Conservation (phyloP, 2,113 vertebrate species). For the human (Homo sapiens) region GRCh38 chr11:95006001-95006500, state of each 20-base stretch:
- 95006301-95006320: background rate
- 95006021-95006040: background rate
- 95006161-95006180: background rate
- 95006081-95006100: background rate
- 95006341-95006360: background rate
- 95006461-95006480: too few species aligned
- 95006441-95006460: too few species aligned
- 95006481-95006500: too few species aligned
- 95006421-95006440: too few species aligned
- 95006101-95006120: background rate
- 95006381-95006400: background rate
- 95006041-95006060: background rate
- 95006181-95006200: background rate
- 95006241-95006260: background rate
- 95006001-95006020: background rate
- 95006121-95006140: background rate
- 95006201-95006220: background rate
- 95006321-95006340: background rate
- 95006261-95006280: background rate
- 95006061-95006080: background rate
- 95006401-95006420: too few species aligned
- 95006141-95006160: background rate
- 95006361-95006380: background rate
- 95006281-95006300: background rate
- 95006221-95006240: background rate